Conservation (phyloP, 2,113 vertebrate species). For the Oryzias curvinotus region DNA sequence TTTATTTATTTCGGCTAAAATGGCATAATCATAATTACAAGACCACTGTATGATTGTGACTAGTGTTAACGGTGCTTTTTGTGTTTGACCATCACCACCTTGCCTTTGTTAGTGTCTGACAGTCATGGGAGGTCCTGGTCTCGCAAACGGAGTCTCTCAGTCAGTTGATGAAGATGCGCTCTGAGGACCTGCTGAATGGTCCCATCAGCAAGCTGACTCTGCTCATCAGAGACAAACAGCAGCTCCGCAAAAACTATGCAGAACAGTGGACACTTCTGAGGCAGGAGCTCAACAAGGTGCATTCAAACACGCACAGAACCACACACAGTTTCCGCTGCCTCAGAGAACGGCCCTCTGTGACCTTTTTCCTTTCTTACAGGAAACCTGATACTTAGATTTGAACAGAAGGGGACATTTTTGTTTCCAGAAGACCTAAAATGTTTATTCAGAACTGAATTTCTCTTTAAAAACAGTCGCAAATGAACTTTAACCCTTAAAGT, state of each 20-base stretch:
- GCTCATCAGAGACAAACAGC: conserved; percentile 93
- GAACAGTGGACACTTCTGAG: conserved; percentile 90
- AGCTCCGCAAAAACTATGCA: conserved; percentile 84
- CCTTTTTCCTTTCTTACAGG: neutral
- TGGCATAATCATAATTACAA: no score
- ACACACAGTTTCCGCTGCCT: neutral
- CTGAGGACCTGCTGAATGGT: conserved; percentile 85
- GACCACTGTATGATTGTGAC: no score
- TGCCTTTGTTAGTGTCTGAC: neutral
- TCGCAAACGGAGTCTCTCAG: conserved; percentile 87
- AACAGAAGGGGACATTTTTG: neutral
- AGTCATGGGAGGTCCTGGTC: conserved; percentile 90
- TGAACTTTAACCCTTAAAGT: no score
- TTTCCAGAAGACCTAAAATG: no score
- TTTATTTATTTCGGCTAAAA: no score
- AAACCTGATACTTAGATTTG: neutral
- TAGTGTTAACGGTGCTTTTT: neutral
- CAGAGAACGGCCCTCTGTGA: neutral
- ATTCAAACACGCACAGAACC: neutral
- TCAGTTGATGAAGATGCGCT: conserved; percentile 83
- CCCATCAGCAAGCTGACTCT: conserved; percentile 90
- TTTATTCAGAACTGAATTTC: no score
- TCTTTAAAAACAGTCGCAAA: no score
- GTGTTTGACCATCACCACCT: neutral
- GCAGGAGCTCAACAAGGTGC: conserved; percentile 82